Base-by-base conservation (phyloP, 2,797 vertebrate genomes). In the Euphonia xanthogaster region DNA sequence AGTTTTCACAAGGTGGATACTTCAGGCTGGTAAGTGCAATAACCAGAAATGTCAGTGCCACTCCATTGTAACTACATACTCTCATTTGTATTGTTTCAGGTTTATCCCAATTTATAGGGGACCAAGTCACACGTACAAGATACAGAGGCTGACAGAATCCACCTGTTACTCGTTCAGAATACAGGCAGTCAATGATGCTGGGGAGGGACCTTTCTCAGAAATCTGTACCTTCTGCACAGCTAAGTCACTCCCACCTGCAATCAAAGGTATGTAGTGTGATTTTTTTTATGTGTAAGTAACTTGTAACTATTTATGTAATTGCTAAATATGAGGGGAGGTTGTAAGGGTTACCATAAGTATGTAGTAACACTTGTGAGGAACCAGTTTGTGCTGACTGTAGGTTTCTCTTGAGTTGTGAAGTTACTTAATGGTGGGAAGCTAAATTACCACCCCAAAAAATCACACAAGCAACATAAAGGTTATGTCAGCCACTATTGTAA, bases 101-200 rank as follows among this genome's bases (percentile, higher is more conserved):
- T 99, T 99, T 95, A 98, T 99, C 95, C 98, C 98, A 0, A 99
- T 99, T 97, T 99, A 99, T 85, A 98, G 98, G 72, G 99, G 99
- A 37, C 99, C 99, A 81, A 99, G 99, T 97, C 99, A 99, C 97
- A 99, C 99, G 7, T 99, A 99, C 97, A 99, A 99, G 97, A 98
- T 99, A 74, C 99, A 99, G 97, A 98, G 99, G 62, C 97, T 99
- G 97, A 98, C 96, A 0, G 99, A 99, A 95, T 99, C 98, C 94
- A 99, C 99, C 22, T 98, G 98, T 96, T 99, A 99, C 98, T 98
- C 98, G 2, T 99, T 99, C 98, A 98, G 99, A 98, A 99, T 99
- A 98, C 99, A 99, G 98, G 99, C 99, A 1, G 96, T 99, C 55
- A 99, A 98, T 5, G 98, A 99, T 33, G 99, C 99, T 2, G 99